Evolutionary conservation across 2,797 vertebrate species (phyloP), one percentile per base, ranked within the genome.

Genomic region (Kryptopterus vitreolus): DNA sequence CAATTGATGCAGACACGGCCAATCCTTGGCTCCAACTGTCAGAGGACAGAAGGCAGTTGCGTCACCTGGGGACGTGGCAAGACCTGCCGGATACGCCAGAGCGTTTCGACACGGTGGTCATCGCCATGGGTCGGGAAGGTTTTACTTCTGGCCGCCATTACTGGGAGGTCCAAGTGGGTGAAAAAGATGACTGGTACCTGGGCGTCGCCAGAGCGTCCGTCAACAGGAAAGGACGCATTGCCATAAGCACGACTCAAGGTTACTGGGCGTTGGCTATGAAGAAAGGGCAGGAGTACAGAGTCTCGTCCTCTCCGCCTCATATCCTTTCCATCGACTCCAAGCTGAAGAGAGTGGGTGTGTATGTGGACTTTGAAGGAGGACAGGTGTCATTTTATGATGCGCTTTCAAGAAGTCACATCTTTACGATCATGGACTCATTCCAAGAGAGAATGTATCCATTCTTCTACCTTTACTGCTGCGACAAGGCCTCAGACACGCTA

Each of bases 151-250:
- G 95, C 0, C 90, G 91, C 31, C 94, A 92, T 50, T 96, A 91
- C 91, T 97, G 95, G 96, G 95, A 95, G 80, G 95, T 96, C 0
- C 90, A 94, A 81, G 93, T 96, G 1, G 92, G 92, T 0, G 89
- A 93, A 4, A 95, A 94, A 70, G 94, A 94, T 2, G 93, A 93
- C 84, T 97, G 95, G 95, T 93, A 95, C 61, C 74, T 97, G 24
- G 96, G 96, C 0, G 88, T 96, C 38, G 95, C 95, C 46, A 88
- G 59, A 77, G 90, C 90, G 0, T 91, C 90, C 0, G 93, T 94
- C 18, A 93, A 92, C 77, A 90, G 95, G 15, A 95, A 95, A 83
- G 95, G 95, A 0, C 82, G 91, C 74, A 93, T 95, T 81, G 90
- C 92, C 0, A 87, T 95, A 0, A 94, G 92, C 88, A 87, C 86